These are phyloP conservation scores for Argyresthia albistria DNA, from an alignment of 2,888 invertebrate genomes.

Conservation along the genomic window DNA sequence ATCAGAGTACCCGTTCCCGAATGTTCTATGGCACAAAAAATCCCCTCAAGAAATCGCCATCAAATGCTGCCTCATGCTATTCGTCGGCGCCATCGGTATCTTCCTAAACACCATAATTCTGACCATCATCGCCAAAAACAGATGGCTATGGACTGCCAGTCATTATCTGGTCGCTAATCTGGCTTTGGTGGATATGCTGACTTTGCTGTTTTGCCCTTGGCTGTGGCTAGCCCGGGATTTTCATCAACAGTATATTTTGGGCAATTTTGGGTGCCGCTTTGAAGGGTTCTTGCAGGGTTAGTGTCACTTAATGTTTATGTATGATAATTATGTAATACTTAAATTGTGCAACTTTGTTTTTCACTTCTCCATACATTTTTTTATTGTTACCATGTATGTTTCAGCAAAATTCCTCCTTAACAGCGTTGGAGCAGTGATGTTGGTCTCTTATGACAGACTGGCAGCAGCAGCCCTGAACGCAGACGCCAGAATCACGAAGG, in stretches of 20 bases:
- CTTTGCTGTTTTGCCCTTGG: conserved; percentile 80
- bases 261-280: conserved; percentile 80
- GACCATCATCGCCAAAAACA: conserved; percentile 73
- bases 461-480: conserved; percentile 84
- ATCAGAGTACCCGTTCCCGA: conserved; percentile 67
- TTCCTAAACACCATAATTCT: conserved; percentile 78
- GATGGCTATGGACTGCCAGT: conserved; percentile 77
- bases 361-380: not conserved
- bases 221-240: conserved; percentile 83
- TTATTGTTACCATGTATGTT: conserved; percentile 11
- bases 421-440: conserved; percentile 82
- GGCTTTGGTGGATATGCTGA: conserved; percentile 79
- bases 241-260: conserved; percentile 84
- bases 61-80: conserved; percentile 73
- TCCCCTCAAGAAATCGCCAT: conserved; percentile 72
- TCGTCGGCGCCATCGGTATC: conserved; percentile 76
- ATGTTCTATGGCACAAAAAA: conserved; percentile 76
- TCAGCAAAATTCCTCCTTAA: conserved; percentile 80
- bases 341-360: too few relatives aligned
- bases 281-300: conserved; percentile 85
- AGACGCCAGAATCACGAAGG: conserved; percentile 78
- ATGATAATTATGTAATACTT: too few relatives aligned
- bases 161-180: conserved; percentile 83
- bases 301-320: conserved; percentile 8
- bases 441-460: conserved; percentile 86